A percentile compares a stretch with the other conserved stretches of the same genome.
These are phyloP conservation scores for Lichenostomus cassidix DNA, from an alignment of 2,113 vertebrate species.

Conservation along the genomic window DNA sequence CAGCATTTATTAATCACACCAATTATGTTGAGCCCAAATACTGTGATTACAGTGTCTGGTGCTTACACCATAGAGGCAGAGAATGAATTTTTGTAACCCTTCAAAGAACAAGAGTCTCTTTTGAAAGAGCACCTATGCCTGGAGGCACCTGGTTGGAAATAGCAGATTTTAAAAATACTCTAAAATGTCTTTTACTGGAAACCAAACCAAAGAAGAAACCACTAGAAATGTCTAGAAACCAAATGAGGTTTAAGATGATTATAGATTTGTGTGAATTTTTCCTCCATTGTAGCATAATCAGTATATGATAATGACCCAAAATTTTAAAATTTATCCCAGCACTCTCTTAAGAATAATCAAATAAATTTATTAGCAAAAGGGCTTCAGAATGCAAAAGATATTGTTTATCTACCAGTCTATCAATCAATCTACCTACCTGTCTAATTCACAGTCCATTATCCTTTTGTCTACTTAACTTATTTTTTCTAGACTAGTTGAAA, in stretches of 20 bases:
- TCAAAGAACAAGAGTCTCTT: not conserved
- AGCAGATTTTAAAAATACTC: not conserved
- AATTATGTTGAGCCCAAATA: conserved; percentile 1
- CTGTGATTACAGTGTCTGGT: not conserved
- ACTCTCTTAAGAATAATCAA: not conserved
- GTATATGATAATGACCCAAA: not conserved
- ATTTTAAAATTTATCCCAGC: not conserved
- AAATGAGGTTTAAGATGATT: not conserved
- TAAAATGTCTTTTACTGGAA: not conserved
- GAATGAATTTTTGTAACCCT: not conserved
- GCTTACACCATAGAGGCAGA: not conserved
- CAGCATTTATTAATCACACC: conserved; percentile 36
- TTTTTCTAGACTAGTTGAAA: conserved; percentile 9
- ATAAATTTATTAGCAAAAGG: not conserved
- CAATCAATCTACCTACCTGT: not conserved
- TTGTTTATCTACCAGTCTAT: not conserved
- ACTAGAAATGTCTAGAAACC: not conserved
- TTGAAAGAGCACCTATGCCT: not conserved
- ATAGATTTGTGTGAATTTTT: not conserved
- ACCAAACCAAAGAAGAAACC: not conserved
- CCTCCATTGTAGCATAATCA: not conserved
- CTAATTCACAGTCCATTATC: not conserved
- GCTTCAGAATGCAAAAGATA: not conserved
- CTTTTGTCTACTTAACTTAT: not conserved
- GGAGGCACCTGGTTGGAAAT: not conserved